Base-by-base conservation (phyloP, 2,797 vertebrate species). In the Xerus rutilus region DNA sequence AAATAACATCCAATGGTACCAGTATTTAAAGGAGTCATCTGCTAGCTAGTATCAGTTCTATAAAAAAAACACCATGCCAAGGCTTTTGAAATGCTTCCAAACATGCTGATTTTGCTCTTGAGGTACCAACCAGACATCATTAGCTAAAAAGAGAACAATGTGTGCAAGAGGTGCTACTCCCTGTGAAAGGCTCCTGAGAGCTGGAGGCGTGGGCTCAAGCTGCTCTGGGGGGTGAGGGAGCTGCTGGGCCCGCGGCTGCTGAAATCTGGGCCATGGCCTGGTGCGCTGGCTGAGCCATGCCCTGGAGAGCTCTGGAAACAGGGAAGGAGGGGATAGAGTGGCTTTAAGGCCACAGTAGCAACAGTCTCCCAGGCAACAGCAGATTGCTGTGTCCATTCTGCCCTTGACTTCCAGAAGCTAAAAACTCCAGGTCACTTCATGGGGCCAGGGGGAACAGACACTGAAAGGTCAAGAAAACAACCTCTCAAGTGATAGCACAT, bases 171-270 rank as follows among this genome's bases (percentile, higher is more conserved):
- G 17, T 2, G 10, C 83, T 15, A 3, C 12, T 52, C 39, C 1
- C 7, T 7, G 5, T n/a, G 39, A 32, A 20, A 39, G 73, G 15
- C 2, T 25, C 21, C 47, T 13, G 65, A 49, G 52, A 14, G 12
- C 30, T 73, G 2, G 3, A 1, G 1, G 11, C 1, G 4, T 7
- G 43, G 14, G 30, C 1, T 7, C 2, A 1, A 12, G 15, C 0
- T 7, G 30, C 43, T 43, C 5, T 25, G 1, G 10, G 39, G 14
- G 2, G 35, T 0, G 21, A 0, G 0, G 83, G 39, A 7, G 4
- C 15, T 9, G 21, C 32, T 14, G 43, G n/a, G 45, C 47, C 39
- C 3, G 0, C 0, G 2, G 15, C 59, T 32, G 14, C 43, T 43
- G 35, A 62, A 59, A 30, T 30, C 78, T 3, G 23, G 62, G 49